Evolutionary conservation across 2,888 invertebrate species (phyloP), one percentile per base, ranked within the genome.

Genomic region (Ctena decussata): DNA sequence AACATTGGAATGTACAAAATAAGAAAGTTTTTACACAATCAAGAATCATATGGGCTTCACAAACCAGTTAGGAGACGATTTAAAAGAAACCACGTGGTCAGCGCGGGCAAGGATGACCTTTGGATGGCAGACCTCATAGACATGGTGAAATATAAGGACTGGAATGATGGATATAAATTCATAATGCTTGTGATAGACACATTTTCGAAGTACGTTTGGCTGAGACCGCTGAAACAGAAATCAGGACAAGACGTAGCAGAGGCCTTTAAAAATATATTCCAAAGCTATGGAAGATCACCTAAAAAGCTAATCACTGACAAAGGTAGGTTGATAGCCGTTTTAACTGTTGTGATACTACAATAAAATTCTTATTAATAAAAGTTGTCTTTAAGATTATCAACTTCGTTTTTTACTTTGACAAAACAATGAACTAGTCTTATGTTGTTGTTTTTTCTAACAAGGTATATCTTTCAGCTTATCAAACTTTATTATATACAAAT

Each of bases 111-210:
- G 18, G 84, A 86, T 49, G 80, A 89, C 30, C 80, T 86, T 37
- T 89, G 86, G 82, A 74, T 60, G 72, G 82, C 80, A 11, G 86
- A 89, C 44, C 65, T 84, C 1, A 85, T 86, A 72, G 89, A 86
- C 57, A 80, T 89, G 80, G 65, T 39, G 0, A 85, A 89, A 65
- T 86, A 69, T 65, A 24, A 35, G 15, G 70, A 85, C 21, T 69
- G 72, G 30, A 80, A 82, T 46, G 32, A 84, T 15, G 84, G 60
- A 15, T 65, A 69, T 18, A 46, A 39, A 69, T 84, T 72, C 39
- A 53, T 84, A 27, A 39, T 84, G 11, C 70, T 85, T 15, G 80
- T 83, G 2, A 80, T 87, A n/a, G 82, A 87, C 74, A 75, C 82
- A 5, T 85, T 88, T 46, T 80, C 80, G 12, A 86, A 87, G 65